phyloP scores from a whole-genome alignment of 2,888 invertebrate genomes.

The Acrobeloides nanus region DNA sequence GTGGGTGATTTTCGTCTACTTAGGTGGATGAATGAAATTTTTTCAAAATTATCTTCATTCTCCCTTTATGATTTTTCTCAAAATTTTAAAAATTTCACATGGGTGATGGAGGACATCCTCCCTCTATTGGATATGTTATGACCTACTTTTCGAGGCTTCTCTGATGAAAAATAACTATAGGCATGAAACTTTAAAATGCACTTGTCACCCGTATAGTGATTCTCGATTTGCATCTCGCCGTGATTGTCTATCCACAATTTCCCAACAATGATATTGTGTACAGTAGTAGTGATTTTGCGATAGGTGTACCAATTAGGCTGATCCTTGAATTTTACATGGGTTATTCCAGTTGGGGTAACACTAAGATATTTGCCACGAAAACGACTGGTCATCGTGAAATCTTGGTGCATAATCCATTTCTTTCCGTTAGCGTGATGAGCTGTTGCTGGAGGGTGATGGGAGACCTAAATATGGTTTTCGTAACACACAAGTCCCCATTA shows the following conservation, averaged over 20 bases:
- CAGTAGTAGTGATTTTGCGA: conserved; percentile 88
- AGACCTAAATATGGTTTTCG: conserved; percentile 62
- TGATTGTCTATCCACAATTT: conserved; percentile 99
- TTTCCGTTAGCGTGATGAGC: conserved; percentile 86
- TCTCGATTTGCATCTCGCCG: conserved; percentile 89
- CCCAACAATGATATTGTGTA: conserved; percentile 98
- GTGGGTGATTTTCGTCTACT: too few species aligned
- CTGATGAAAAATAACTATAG: conserved; percentile 95
- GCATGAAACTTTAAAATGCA: conserved; percentile 94
- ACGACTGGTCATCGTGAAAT: conserved; percentile 98
- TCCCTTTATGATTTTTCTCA: too few species aligned
- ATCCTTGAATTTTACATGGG: conserved; percentile 60
- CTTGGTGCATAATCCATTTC: conserved; percentile 76
- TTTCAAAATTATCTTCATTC: too few species aligned
- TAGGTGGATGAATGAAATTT: too few species aligned
- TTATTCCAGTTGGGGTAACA: conserved; percentile 65
- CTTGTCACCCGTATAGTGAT: conserved; percentile 78
- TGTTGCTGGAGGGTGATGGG: conserved; percentile 96
- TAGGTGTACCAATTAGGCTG: conserved; percentile 78
- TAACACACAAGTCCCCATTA: not conserved
- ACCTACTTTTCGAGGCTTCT: conserved; percentile 83
- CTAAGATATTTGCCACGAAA: conserved; percentile 70
- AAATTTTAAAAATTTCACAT: too few species aligned
- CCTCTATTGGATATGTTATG: too few species aligned
- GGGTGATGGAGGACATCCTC: too few species aligned